A percentile compares a stretch with the other conserved stretches of the same genome.
Conservation (phyloP, 2,797 vertebrate genomes). For the Hippopotamyrus pictus region DNA sequence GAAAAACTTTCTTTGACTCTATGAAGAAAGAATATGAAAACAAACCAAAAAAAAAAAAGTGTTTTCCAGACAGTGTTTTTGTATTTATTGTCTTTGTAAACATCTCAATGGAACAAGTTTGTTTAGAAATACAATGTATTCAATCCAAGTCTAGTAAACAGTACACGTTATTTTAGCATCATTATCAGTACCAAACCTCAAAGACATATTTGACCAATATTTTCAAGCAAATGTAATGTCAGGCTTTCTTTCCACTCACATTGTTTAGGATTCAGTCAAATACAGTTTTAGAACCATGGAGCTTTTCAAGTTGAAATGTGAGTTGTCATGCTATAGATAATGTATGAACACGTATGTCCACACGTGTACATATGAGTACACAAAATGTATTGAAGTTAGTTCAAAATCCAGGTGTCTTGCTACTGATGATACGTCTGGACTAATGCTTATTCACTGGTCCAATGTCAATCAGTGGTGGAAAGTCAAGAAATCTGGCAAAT, state of each 20-base stretch:
- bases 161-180: not conserved
- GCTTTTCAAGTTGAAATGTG: not conserved
- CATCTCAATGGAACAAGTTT: conserved; percentile 1
- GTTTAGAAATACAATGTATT: not conserved
- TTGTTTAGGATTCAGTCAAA: not conserved
- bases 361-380: not conserved
- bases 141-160: not conserved
- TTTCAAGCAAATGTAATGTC: not conserved
- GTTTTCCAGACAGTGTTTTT: not conserved
- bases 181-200: not conserved
- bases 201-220: not conserved
- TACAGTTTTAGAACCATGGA: not conserved
- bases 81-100: conserved; percentile 6
- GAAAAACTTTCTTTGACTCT: not conserved
- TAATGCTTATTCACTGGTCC: not conserved
- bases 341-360: not conserved
- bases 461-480: not conserved
- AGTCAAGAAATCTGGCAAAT: conserved; percentile 2
- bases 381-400: not conserved
- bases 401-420: not conserved
- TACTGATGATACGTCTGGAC: not conserved
- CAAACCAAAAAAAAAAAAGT: not conserved
- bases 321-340: not conserved
- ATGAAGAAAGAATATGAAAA: not conserved
- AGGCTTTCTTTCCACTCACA: not conserved